Conservation (phyloP, 2,797 vertebrate genomes). For the Sebastes nivosus region DNA sequence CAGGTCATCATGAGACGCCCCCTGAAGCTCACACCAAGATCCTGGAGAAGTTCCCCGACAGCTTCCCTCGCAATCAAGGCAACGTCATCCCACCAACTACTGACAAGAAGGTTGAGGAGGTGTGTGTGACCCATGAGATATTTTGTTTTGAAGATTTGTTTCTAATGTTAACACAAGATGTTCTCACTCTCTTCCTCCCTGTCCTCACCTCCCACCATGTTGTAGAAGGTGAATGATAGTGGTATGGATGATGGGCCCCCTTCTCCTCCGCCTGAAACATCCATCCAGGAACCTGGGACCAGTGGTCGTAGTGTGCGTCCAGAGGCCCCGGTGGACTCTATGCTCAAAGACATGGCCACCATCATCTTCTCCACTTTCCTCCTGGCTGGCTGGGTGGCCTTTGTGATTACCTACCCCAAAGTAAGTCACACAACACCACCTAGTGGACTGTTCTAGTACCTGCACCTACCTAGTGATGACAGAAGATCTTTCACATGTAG, state of each 20-base stretch:
- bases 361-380: constrained; percentile 97
- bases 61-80: constrained; percentile 88
- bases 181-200: background rate
- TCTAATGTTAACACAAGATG: background rate
- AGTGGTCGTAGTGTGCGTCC: constrained; percentile 61
- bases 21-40: constrained; percentile 93
- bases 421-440: constrained; percentile 69
- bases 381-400: constrained; percentile 95
- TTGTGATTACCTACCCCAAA: constrained; percentile 96
- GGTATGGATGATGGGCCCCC: constrained; percentile 81
- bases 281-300: constrained; percentile 83
- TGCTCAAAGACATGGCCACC: constrained; percentile 97
- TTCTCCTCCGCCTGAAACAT: constrained; percentile 73
- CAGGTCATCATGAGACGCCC: constrained; percentile 97
- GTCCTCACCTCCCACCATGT: background rate
- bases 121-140: constrained; percentile 13
- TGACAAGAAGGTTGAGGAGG: constrained; percentile 87
- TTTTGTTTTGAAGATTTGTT: background rate
- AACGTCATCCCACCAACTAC: constrained; percentile 92
- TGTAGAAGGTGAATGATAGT: constrained; percentile 86
- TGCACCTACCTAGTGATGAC: background rate
- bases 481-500: background rate
- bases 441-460: constrained; percentile 2
- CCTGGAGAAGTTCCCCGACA: constrained; percentile 93
- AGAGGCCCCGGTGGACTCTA: constrained; percentile 92